phyloP scores from a whole-genome alignment of 2,113 vertebrate genomes.

The Phaethon lepturus region DNA sequence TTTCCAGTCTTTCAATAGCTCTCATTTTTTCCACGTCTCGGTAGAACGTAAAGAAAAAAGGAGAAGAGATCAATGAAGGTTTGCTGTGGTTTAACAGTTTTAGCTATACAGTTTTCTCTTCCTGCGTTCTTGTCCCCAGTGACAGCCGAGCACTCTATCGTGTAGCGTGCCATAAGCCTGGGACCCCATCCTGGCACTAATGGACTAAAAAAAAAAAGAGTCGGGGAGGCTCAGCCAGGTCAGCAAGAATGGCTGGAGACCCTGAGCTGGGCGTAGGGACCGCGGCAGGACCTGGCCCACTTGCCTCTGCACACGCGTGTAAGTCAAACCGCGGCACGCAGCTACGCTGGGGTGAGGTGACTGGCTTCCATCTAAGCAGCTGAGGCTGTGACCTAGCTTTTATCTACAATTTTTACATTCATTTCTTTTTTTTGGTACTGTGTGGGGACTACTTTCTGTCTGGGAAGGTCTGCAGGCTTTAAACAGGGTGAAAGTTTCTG shows the following conservation, averaged over 20 bases:
- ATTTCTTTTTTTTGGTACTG: neutral
- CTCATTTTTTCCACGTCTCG: neutral
- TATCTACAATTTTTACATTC: neutral
- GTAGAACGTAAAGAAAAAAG: neutral
- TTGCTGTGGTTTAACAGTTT: neutral
- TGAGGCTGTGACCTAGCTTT: neutral
- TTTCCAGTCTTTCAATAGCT: neutral
- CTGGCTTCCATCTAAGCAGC: neutral
- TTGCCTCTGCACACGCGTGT: neutral
- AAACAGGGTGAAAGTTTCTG: neutral
- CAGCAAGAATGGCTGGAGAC: neutral
- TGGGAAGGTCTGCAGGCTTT: neutral
- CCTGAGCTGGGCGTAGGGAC: neutral
- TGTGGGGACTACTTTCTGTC: neutral
- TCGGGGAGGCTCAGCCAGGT: neutral
- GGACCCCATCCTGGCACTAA: neutral
- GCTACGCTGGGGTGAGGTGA: neutral
- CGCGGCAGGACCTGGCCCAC: fast-evolving
- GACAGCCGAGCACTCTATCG: neutral
- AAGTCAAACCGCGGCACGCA: neutral
- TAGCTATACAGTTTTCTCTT: neutral
- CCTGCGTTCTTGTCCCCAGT: neutral
- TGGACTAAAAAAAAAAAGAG: neutral
- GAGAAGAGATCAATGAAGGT: neutral
- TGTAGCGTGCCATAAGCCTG: neutral